These are phyloP conservation scores for Phyllostomus discolor DNA, from an alignment of 2,113 vertebrate genomes.

Conservation along the genomic window DNA sequence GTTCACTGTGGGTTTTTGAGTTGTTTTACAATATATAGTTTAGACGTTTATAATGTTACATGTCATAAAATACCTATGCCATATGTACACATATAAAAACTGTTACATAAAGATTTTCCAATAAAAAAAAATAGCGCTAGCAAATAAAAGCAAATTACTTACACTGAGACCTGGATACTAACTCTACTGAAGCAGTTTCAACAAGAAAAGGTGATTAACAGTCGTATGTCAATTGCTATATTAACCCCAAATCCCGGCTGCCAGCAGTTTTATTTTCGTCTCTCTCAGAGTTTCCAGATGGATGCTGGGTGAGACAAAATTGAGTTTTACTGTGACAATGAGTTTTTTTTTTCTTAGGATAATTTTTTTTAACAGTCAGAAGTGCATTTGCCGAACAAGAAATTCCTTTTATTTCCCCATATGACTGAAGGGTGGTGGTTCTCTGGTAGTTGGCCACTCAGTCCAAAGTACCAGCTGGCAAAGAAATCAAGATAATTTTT, in stretches of 20 bases:
- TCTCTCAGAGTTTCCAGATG: conserved; percentile 3
- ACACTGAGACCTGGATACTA: neutral
- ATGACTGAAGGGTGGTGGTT: neutral
- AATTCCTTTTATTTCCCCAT: conserved; percentile 35
- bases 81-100: neutral
- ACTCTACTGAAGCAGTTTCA: neutral
- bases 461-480: conserved; percentile 55
- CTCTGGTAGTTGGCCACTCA: conserved; percentile 42
- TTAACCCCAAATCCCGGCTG: neutral
- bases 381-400: conserved; percentile 12
- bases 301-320: neutral
- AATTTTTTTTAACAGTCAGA: conserved; percentile 58
- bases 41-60: neutral
- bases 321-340: conserved; percentile 34
- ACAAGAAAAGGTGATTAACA: neutral
- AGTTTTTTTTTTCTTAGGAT: conserved; percentile 7
- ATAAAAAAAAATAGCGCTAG: neutral
- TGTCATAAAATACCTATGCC: neutral
- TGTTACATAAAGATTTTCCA: neutral
- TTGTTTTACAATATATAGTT: neutral
- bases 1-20: neutral
- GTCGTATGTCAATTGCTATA: neutral
- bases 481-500: conserved; percentile 45
- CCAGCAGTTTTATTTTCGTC: neutral
- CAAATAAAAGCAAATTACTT: conserved; percentile 26